Percentiles rank a stretch among this genome's conserved stretches.
Conservation (phyloP, 2,888 invertebrate species). For the Diaphora mendica region DNA sequence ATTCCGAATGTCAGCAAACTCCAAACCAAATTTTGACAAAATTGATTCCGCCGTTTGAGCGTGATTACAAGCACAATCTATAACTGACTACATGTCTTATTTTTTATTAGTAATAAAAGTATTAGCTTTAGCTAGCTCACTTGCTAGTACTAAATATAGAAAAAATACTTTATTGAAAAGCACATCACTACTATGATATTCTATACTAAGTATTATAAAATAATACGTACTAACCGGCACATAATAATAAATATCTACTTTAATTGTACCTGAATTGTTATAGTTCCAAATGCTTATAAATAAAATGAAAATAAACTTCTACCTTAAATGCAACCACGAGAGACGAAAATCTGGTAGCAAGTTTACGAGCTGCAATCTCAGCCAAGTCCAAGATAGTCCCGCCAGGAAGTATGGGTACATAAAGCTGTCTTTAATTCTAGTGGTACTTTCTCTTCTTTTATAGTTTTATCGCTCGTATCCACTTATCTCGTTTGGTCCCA, state of each 20-base stretch:
- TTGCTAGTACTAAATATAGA: not conserved
- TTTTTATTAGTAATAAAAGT: too few relatives aligned
- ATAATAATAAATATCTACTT: not conserved
- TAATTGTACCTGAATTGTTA: not conserved
- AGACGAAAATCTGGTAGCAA: slow-evolving; percentile 35
- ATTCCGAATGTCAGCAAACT: too few relatives aligned
- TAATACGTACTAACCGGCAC: not conserved
- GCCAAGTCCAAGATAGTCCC: slow-evolving; percentile 27
- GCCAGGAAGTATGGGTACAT: slow-evolving; percentile 17
- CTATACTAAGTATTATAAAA: too few relatives aligned
- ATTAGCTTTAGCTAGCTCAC: too few relatives aligned
- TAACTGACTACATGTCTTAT: too few relatives aligned
- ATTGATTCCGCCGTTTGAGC: too few relatives aligned
- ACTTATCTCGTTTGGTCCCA: not conserved
- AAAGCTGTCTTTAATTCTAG: slow-evolving; percentile 25
- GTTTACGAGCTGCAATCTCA: slow-evolving; percentile 38
- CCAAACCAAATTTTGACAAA: too few relatives aligned
- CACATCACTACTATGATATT: too few relatives aligned
- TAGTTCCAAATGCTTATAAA: not conserved
- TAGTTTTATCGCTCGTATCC: slow-evolving; percentile 9
- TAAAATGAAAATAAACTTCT: not conserved
- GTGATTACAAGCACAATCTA: too few relatives aligned
- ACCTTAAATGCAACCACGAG: slow-evolving; percentile 3
- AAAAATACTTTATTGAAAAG: too few relatives aligned
- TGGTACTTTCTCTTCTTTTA: slow-evolving; percentile 16